Evolutionary conservation across 2,888 invertebrate species (phyloP).

Genomic region (Caenorhabditis afra): DNA sequence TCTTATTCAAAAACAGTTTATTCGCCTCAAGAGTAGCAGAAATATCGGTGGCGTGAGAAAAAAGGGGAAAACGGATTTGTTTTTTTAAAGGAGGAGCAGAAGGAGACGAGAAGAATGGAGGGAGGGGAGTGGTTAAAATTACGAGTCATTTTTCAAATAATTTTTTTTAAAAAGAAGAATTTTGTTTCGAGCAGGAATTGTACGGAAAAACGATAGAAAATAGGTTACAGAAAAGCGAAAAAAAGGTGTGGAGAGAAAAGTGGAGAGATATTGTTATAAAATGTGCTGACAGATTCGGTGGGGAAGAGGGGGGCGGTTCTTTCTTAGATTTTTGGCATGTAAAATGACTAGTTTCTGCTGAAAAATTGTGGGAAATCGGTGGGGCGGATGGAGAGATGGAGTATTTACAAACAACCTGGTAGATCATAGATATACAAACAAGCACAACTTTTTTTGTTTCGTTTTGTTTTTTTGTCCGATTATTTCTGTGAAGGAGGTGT

Average conservation of each 20-base stretch:
- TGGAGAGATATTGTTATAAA: slow-evolving; percentile 29
- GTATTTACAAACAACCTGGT: slow-evolving; percentile 37
- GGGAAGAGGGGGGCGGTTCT: not conserved
- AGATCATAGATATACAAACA: too few species aligned
- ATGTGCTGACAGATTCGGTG: slow-evolving; percentile 9
- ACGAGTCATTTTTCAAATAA: too few species aligned
- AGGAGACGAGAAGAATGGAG: too few species aligned
- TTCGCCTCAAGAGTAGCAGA: too few species aligned
- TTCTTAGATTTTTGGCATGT: not conserved
- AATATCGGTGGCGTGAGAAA: too few species aligned
- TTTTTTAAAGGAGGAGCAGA: too few species aligned
- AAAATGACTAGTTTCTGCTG: slow-evolving; percentile 18
- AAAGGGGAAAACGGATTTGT: too few species aligned
- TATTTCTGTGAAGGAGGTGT: not conserved
- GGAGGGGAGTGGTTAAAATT: too few species aligned
- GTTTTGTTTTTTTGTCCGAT: too few species aligned
- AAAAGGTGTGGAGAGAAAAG: slow-evolving; percentile 18
- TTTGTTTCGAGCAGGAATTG: not conserved
- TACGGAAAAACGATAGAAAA: slow-evolving; percentile 8
- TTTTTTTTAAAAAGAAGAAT: too few species aligned
- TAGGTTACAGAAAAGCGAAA: slow-evolving; percentile 12
- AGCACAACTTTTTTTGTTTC: too few species aligned
- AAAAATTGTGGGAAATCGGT: not conserved
- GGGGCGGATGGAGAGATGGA: not conserved
- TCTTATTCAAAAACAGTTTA: too few species aligned